These are phyloP conservation scores for Tanytarsus gracilentus DNA, from an alignment of 2,888 invertebrate species.

Conservation along the genomic window DNA sequence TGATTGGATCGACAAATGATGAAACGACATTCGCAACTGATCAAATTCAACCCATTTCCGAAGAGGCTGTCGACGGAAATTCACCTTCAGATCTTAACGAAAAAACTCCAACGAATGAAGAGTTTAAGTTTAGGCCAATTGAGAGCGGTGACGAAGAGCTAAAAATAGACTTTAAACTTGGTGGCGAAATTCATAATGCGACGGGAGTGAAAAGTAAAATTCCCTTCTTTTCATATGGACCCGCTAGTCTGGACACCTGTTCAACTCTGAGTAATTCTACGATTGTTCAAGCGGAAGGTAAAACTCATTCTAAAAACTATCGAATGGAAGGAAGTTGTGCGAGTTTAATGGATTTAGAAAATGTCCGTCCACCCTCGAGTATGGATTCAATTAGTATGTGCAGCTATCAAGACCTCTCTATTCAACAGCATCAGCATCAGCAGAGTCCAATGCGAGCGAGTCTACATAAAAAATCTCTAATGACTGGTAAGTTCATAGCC, in stretches of 20 bases:
- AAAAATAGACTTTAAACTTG: constrained; percentile 37
- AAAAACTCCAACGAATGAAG: constrained; percentile 39
- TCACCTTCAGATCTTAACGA: constrained; percentile 33
- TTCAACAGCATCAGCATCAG: constrained; percentile 36
- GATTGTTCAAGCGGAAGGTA: constrained; percentile 65
- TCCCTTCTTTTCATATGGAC: constrained; percentile 32
- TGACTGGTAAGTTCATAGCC: too few relatives aligned
- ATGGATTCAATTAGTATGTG: constrained; percentile 57
- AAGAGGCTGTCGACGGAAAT: not conserved
- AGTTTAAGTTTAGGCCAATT: not conserved
- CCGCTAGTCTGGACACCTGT: constrained; percentile 46
- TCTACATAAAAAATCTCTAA: constrained; percentile 54
- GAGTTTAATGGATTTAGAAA: constrained; percentile 60
- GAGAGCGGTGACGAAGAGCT: not conserved
- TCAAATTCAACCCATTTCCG: constrained; percentile 32
- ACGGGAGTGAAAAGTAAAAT: not conserved
- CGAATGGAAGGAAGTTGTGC: constrained; percentile 51
- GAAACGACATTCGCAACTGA: constrained; percentile 44
- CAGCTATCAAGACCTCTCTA: constrained; percentile 44
- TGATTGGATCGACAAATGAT: constrained; percentile 58
- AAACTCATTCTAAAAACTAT: constrained; percentile 53
- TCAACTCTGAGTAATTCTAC: constrained; percentile 60
- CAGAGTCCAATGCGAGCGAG: constrained; percentile 41
- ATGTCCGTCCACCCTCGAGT: constrained; percentile 66
- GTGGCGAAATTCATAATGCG: constrained; percentile 37